A percentile compares a stretch with the other conserved stretches of the same genome.
Evolutionary conservation across 2,113 vertebrate species (phyloP).

Genomic region (western clawed frog (Xenopus tropicalis)): DNA sequence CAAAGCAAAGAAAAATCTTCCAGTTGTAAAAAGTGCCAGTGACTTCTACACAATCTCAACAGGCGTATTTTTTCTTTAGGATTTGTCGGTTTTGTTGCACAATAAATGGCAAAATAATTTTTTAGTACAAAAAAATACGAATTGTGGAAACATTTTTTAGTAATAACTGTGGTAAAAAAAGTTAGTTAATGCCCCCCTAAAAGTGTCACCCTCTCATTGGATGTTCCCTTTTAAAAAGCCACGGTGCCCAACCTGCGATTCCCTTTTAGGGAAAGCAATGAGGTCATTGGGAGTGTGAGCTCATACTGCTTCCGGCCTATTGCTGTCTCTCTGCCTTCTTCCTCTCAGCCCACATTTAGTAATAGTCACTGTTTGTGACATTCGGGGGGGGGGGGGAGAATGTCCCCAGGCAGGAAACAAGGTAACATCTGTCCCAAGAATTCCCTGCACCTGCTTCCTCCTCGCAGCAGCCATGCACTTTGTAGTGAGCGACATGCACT

Average conservation of each 20-base stretch:
- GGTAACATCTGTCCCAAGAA: constrained; percentile 47
- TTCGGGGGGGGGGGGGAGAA: constrained; percentile 14
- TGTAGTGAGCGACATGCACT: background rate
- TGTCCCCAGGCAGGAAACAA: constrained; percentile 39
- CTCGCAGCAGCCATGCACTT: background rate
- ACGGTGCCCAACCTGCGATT: background rate
- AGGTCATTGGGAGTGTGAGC: accelerated
- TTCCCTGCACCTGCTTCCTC: constrained; percentile 38
- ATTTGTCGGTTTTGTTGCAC: too few relatives aligned
- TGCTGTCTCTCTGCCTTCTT: constrained; percentile 37
- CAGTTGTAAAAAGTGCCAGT: too few relatives aligned
- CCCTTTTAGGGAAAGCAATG: constrained; percentile 5
- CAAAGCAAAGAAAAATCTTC: too few relatives aligned
- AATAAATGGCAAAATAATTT: too few relatives aligned
- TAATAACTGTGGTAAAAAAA: too few relatives aligned
- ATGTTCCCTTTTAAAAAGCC: too few relatives aligned
- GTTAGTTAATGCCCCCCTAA: too few relatives aligned
- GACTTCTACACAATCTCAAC: too few relatives aligned
- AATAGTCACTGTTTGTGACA: constrained; percentile 43
- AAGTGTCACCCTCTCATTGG: too few relatives aligned
- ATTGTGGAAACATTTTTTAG: too few relatives aligned
- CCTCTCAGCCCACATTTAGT: constrained; percentile 33
- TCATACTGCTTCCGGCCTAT: background rate
- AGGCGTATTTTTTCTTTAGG: too few relatives aligned
- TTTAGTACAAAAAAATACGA: too few relatives aligned